Conservation (phyloP, 2,113 vertebrate species). For the Miniopterus natalensis region DNA sequence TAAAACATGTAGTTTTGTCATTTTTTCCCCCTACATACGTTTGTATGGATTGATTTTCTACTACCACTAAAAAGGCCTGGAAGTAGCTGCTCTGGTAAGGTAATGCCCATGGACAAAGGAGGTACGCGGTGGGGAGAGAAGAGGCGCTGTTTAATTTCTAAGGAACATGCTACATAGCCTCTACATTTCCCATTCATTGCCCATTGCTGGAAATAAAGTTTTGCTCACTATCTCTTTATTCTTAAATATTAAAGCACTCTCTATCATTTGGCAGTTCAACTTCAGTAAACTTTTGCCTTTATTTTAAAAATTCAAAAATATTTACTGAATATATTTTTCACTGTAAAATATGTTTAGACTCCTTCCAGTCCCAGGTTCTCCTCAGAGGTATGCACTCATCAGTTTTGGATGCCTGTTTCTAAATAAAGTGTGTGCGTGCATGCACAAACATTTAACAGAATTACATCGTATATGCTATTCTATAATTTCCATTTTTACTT, state of each 20-base stretch:
- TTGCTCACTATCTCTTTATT: neutral
- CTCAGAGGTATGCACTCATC: neutral
- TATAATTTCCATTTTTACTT: slow-evolving; percentile 3
- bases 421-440: neutral
- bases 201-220: neutral
- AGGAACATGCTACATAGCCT: neutral
- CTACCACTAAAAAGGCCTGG: neutral
- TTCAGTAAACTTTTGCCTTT: neutral
- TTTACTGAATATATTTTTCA: neutral
- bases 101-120: neutral
- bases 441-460: neutral
- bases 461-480: neutral
- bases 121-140: neutral
- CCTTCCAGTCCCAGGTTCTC: neutral
- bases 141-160: neutral
- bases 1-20: slow-evolving; percentile 43
- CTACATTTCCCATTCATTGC: neutral
- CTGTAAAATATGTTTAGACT: neutral
- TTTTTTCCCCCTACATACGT: neutral
- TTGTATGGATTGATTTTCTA: slow-evolving; percentile 22
- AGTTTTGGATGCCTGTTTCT: neutral
- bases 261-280: neutral
- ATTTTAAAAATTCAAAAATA: neutral
- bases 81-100: neutral
- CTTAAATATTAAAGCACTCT: neutral